Base-by-base conservation (phyloP, 2,888 invertebrate genomes). In the Diplazon laetatorius region DNA sequence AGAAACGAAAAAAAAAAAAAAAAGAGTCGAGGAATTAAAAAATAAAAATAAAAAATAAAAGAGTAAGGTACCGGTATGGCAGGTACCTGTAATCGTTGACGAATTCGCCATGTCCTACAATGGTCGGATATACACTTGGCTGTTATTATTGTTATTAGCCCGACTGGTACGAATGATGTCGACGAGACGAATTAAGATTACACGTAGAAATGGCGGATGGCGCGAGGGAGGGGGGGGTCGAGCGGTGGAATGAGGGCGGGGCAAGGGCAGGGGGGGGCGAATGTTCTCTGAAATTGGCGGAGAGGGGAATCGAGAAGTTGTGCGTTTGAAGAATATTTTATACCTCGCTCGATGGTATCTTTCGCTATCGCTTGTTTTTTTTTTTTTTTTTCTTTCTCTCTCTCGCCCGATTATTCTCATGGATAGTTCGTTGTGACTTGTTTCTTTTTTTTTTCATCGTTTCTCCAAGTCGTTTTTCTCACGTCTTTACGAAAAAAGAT, bases 21-120 rank as follows among this genome's bases (percentile, higher is more conserved):
- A 57, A 44, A 30, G 68, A 62, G n/a, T n/a, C n/a, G 48, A 69
- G 30, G 48, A 14, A 37, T 46, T 25, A 48, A 16, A 10, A 25
- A 63, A 18, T 44, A 46, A 30, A 16, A 71, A 14, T 57, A 20
- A 60, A 72, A 72, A 20, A 20, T 63, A 57, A 44, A 30, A 68
- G 57, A 46, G 46, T 48, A 74, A 66, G 55, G 37, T 72, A 62
- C 20, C 39, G 37, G 65, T 74, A 44, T 70, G 37, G 63, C 16
- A 42, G 63, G 50, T 69, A 74, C 65, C 69, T 69, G 60, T 60
- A 66, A 78, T 74, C 70, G 60, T 70, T 74, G 65, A 59, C 42
- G 60, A 66, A 70, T n/a, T n/a, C n/a, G n/a, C n/a, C n/a, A n/a
- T n/a, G n/a, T n/a, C n/a, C n/a, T n/a, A n/a, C n/a, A n/a, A n/a